Evolutionary conservation across 2,113 vertebrate genomes (phyloP).

Genomic region (Ibidorhyncha struthersii): DNA sequence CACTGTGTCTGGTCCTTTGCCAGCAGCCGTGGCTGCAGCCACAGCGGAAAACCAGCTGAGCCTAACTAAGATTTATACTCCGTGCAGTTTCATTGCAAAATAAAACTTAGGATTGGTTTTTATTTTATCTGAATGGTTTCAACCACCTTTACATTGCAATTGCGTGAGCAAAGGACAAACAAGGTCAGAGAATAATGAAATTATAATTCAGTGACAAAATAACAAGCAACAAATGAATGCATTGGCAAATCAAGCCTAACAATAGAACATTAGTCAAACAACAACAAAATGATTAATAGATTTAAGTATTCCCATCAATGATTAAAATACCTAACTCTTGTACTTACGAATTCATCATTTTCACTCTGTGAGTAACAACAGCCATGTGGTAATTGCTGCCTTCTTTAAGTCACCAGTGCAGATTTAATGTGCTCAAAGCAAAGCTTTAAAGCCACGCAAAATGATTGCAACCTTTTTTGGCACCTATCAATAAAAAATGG

Average conservation of each 20-base stretch:
- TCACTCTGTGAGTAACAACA: neutral
- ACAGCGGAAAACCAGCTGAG: neutral
- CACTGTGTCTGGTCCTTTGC: neutral
- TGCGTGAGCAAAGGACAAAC: neutral
- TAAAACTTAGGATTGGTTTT: neutral
- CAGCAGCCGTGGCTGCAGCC: neutral
- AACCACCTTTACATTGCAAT: neutral
- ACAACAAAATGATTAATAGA: slow-evolving; percentile 45
- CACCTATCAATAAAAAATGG: slow-evolving; percentile 49
- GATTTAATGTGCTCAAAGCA: neutral
- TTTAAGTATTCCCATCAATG: neutral
- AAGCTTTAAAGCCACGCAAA: neutral
- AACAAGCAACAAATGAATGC: slow-evolving; percentile 12
- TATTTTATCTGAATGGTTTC: neutral
- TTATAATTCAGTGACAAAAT: slow-evolving; percentile 32
- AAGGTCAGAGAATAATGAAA: slow-evolving; percentile 48
- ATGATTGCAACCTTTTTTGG: neutral
- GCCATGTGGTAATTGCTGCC: neutral
- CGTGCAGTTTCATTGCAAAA: neutral
- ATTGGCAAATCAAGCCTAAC: neutral
- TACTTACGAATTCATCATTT: neutral
- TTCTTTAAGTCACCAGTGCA: neutral
- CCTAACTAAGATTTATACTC: neutral
- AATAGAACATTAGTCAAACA: slow-evolving; percentile 13
- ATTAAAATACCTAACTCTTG: neutral